A percentile compares a stretch with the other conserved stretches of the same genome.
Conservation (phyloP, 2,797 vertebrate species). For the Myiotriccus ornatus region DNA sequence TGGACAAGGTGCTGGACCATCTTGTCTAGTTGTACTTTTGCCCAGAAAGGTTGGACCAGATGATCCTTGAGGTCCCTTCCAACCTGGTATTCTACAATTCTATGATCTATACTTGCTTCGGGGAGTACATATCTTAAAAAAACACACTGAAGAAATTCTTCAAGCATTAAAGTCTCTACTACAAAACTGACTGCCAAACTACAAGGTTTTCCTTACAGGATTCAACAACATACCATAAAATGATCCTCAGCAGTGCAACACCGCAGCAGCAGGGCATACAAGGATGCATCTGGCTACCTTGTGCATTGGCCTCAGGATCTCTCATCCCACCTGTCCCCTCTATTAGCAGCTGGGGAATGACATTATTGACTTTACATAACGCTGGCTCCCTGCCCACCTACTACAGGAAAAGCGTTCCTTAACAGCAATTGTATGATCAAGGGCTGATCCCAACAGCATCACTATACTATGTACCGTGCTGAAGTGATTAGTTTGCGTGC, state of each 20-base stretch:
- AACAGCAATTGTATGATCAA: background rate
- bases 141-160: background rate
- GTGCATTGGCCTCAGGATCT: background rate
- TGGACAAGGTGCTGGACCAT: background rate
- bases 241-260: background rate
- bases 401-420: background rate
- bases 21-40: background rate
- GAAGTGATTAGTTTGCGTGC: accelerated
- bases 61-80: background rate
- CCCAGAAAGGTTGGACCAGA: background rate
- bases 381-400: background rate
- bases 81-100: background rate
- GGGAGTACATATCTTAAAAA: slow-evolving; percentile 24
- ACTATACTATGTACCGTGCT: background rate
- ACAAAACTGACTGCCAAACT: background rate
- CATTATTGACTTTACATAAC: background rate
- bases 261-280: background rate
- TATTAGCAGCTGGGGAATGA: background rate
- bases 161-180: background rate
- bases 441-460: background rate
- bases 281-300: background rate
- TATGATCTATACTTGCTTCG: slow-evolving; percentile 2
- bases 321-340: background rate
- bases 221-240: background rate
- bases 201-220: background rate